phyloP scores from a whole-genome alignment of 1,140 invertebrate species.

The Pantala flavescens region DNA sequence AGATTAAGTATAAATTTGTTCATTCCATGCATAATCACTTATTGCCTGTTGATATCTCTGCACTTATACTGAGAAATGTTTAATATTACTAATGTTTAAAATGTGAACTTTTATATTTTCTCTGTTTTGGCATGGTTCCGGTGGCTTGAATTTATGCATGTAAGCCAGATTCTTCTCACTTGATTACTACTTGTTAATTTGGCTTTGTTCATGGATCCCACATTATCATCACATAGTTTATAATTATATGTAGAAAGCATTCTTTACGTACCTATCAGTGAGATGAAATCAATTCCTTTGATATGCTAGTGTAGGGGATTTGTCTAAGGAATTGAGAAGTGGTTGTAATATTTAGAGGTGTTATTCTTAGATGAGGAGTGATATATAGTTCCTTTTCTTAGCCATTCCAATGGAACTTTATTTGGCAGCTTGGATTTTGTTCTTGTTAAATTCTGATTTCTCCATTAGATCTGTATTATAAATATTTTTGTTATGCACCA shows the following conservation, averaged over 20 bases:
- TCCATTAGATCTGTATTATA: constrained; percentile 1
- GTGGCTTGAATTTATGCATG: constrained; percentile 1
- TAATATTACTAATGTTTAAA: not conserved
- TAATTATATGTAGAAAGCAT: not conserved
- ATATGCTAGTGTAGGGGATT: too few relatives aligned
- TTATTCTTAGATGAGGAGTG: too few relatives aligned
- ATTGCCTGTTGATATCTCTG: not conserved
- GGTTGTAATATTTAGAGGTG: too few relatives aligned
- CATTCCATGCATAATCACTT: not conserved
- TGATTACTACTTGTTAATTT: not conserved
- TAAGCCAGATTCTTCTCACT: not conserved
- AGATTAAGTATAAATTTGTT: not conserved
- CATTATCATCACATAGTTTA: not conserved
- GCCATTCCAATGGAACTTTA: not conserved
- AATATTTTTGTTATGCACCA: not conserved
- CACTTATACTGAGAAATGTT: not conserved
- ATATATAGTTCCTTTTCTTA: not conserved
- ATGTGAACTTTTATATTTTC: not conserved
- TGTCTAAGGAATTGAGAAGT: too few relatives aligned
- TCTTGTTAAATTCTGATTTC: not conserved
- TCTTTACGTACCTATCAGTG: not conserved
- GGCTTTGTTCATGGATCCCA: not conserved
- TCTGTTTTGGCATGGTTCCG: not conserved
- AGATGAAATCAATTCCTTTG: too few relatives aligned
- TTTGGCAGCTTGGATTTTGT: not conserved